Conservation (phyloP, 2,888 invertebrate species). For the Acronicta leporina region DNA sequence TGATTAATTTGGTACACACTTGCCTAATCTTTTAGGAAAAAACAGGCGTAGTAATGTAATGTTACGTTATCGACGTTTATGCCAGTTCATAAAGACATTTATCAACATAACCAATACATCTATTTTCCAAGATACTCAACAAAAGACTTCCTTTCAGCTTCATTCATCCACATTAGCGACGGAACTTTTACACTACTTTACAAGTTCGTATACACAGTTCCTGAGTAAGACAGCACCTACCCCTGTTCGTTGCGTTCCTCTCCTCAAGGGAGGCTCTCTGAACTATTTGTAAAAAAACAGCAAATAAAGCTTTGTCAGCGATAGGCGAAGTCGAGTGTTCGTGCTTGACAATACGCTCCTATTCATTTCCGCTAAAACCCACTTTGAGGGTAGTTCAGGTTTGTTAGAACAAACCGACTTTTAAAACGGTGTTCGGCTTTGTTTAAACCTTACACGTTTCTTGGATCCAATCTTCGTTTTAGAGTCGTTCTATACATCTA, state of each 20-base stretch:
- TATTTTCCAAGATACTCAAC: background rate
- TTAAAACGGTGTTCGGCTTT: constrained; percentile 55
- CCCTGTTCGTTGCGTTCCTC: constrained; percentile 50
- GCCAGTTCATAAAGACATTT: too few relatives aligned
- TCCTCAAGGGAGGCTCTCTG: constrained; percentile 61
- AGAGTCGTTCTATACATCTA: constrained; percentile 20
- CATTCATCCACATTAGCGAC: constrained; percentile 37
- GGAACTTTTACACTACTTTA: constrained; percentile 34
- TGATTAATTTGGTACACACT: too few relatives aligned
- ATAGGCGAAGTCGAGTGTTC: constrained; percentile 73
- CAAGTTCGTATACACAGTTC: constrained; percentile 44
- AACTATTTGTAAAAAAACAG: constrained; percentile 79
- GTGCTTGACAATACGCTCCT: constrained; percentile 74
- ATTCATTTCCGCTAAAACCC: constrained; percentile 78
- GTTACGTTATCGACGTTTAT: too few relatives aligned
- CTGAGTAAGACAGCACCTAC: constrained; percentile 29
- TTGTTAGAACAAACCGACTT: constrained; percentile 63
- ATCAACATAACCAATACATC: too few relatives aligned
- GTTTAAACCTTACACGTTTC: constrained; percentile 54
- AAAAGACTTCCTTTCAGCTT: constrained; percentile 16
- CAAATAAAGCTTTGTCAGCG: constrained; percentile 79
- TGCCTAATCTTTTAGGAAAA: too few relatives aligned
- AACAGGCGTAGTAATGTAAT: too few relatives aligned
- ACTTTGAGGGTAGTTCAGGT: constrained; percentile 68
- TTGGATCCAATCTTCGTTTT: constrained; percentile 37